Percentiles rank a stretch among this genome's conserved stretches.
Evolutionary conservation across 2,113 vertebrate genomes (phyloP).

Genomic region (Channa maculata): DNA sequence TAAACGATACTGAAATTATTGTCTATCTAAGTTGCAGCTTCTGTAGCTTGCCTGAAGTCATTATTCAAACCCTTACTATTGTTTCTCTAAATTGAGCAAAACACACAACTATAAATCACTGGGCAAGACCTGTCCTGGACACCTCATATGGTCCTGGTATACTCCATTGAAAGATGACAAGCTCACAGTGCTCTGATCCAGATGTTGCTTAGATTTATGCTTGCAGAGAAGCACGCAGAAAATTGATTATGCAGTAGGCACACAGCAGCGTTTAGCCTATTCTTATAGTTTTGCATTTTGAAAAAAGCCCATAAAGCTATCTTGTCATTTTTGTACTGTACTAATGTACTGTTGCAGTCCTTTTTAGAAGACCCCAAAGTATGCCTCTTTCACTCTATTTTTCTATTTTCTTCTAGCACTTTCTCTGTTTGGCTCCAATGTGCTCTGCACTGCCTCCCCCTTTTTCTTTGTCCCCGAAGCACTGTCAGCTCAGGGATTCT

Average conservation of each 20-base stretch:
- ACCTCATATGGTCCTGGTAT: constrained; percentile 17
- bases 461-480: constrained; percentile 37
- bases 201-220: constrained; percentile 37
- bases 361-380: background rate
- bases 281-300: constrained; percentile 4
- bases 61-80: constrained; percentile 31
- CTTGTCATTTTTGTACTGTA: background rate
- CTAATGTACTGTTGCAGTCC: background rate
- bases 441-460: background rate
- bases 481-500: constrained; percentile 55
- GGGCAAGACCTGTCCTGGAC: constrained; percentile 29
- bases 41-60: constrained; percentile 33
- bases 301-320: too few species aligned
- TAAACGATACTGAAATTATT: too few species aligned
- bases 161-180: constrained; percentile 35
- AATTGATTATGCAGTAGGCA: constrained; percentile 26
- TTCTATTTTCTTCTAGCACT: constrained; percentile 1
- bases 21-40: background rate
- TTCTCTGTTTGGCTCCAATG: constrained; percentile 21
- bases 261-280: constrained; percentile 13
- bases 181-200: constrained; percentile 23
- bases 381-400: constrained; percentile 6
- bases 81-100: constrained; percentile 38
- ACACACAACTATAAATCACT: constrained; percentile 48
- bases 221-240: constrained; percentile 9